Evolutionary conservation across 1,140 invertebrate species (phyloP), one percentile per base, ranked within the genome.

Genomic region (Aphelinus certus): DNA sequence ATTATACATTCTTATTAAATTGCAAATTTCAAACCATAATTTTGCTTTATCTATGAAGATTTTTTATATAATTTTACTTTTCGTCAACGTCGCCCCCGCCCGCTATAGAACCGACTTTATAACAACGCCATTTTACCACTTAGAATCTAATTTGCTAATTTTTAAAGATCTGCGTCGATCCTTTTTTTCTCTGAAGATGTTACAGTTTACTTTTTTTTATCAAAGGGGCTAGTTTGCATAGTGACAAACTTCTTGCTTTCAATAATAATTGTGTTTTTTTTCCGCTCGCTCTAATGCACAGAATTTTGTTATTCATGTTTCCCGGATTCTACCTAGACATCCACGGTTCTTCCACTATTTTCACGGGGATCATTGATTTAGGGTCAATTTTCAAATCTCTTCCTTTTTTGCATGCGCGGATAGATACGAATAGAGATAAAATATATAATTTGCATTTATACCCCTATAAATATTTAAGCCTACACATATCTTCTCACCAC

Each of bases 371-470:
- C 73, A 66, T 77, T 63, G 49, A 64, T 58, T 78, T 70, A 65
- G 71, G 78, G 71, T 55, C 68, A 75, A 77, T 79, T 78, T 83
- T 79, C 81, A 70, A 63, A 63, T 69, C 71, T 71, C 60, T 78
- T 77, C 62, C 73, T 71, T 75, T 74, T 77, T 79, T 77, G 64
- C 66, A 65, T 60, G 80, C 81, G 82, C 78, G 79, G 80, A 78
- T 83, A 82, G 81, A 81, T 82, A 85, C 80, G 83, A 84, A 81
- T 84, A 85, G 79, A 86, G 84, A 82, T 85, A 87, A 87, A 86
- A 86, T 87, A 87, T 87, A 87, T 85, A 83, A 82, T 87, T 86
- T 85, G 77, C 81, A 83, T 85, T 82, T 76, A 80, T 77, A 79
- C 67, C 71, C 67, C 63, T 76, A 74, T 75, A 47, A 64, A 68